Evolutionary conservation across 2,888 invertebrate genomes (phyloP), one percentile per base, ranked within the genome.

Genomic region (Exocentrus adspersus): DNA sequence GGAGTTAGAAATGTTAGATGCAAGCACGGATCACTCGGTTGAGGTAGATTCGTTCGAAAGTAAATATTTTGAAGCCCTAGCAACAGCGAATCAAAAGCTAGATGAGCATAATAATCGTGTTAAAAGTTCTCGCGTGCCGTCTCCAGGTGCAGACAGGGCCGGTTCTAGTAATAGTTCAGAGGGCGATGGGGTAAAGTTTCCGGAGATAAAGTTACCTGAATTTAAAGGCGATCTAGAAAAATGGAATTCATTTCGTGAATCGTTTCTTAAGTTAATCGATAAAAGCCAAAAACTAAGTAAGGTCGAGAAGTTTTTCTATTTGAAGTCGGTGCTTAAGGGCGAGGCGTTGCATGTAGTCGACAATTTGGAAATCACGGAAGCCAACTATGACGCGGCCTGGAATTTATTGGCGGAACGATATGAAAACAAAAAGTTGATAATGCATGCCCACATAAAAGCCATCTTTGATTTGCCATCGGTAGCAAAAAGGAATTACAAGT

Each of bases 351-450:
- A 58, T 20, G 21, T 46, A 12, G n/a, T 58, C 7, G 32, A 58
- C n/a, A 58, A 58, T 58, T 30, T 46, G 9, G 30, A 21, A 12
- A 19, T 46, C 12, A 30, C 58, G 5, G 58, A 45, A 10, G 24
- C 45, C 10, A 58, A 58, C 19, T 58, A 46, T 21, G 46, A 24
- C 9, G 28, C 28, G n/a, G 58, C 58, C n/a, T 58, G 58, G 58
- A 48, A 28, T 16, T 30, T 30, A 19, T n/a, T 48, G 10, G 17
- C 5, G n/a, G 17, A 41, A 2, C 24, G 45, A 30, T 58, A 58
- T 46, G 10, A 58, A 58, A 58, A 58, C 37, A 48, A 58, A 58
- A 43, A 45, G 30, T 10, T 58, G n/a, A 30, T 58, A 14, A 21
- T 24, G 2, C 45, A 58, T 58, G 28, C 58, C 9, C 32, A 45